Conservation (phyloP, 1,140 invertebrate species). For the Drosophila repleta region DNA sequence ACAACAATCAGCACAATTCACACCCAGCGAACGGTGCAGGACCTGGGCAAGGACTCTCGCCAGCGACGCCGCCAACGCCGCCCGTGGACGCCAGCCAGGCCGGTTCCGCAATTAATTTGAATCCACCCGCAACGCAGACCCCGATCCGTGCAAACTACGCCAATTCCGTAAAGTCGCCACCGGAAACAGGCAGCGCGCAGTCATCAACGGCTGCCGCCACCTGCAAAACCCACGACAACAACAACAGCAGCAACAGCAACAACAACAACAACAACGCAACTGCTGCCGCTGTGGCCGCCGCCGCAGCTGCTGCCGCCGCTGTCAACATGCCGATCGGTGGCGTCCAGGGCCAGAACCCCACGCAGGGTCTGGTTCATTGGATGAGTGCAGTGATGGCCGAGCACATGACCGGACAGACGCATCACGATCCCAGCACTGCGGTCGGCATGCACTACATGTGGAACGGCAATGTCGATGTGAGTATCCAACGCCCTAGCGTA, state of each 20-base stretch:
- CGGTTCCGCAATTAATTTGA: conserved; percentile 76
- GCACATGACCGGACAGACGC: conserved; percentile 89
- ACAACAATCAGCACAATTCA: conserved; percentile 52
- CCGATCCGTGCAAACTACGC: conserved; percentile 59
- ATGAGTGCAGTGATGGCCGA: conserved; percentile 92
- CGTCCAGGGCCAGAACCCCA: conserved; percentile 86
- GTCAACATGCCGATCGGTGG: conserved; percentile 83
- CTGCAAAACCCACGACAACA: conserved; percentile 62
- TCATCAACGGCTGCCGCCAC: conserved; percentile 50
- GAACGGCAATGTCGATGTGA: conserved; percentile 87
- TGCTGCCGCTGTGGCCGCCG: conserved; percentile 59
- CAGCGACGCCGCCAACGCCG: conserved; percentile 43
- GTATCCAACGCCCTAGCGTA: conserved; percentile 59
- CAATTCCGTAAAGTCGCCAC: conserved; percentile 75
- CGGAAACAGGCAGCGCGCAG: conserved; percentile 53
- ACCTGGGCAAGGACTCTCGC: conserved; percentile 36
- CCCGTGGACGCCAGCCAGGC: conserved; percentile 47
- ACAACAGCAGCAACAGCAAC: conserved; percentile 33
- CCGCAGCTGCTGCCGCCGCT: conserved; percentile 55
- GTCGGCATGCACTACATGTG: conserved; percentile 89
- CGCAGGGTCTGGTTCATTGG: conserved; percentile 91
- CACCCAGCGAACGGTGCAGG: conserved; percentile 17
- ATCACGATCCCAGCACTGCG: conserved; percentile 86
- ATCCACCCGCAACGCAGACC: conserved; percentile 67
- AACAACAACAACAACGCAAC: conserved; percentile 41